Percentiles rank a stretch among this genome's conserved stretches.
phyloP scores from a whole-genome alignment of 2,797 vertebrate species.

The Synaphobranchus kaupii region DNA sequence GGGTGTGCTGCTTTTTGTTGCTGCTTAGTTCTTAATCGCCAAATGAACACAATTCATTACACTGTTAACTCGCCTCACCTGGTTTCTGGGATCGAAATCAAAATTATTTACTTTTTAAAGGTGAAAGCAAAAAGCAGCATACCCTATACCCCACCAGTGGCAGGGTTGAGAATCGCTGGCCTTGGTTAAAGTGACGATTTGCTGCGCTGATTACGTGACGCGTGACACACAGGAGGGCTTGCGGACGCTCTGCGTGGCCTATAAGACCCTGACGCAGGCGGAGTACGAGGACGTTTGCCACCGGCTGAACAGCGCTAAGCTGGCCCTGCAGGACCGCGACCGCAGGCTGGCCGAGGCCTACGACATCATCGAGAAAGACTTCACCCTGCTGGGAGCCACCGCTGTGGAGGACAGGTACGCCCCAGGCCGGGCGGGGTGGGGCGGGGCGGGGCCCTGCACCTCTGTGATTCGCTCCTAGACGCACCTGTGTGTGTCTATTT shows the following conservation, averaged over 20 bases:
- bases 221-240: constrained; percentile 82
- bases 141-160: not conserved
- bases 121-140: not conserved
- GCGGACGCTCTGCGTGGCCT: constrained; percentile 91
- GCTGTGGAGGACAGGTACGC: constrained; percentile 93
- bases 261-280: constrained; percentile 78
- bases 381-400: constrained; percentile 91
- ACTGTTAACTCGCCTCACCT: no score
- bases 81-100: not conserved
- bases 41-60: not conserved
- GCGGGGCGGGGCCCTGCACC: no score
- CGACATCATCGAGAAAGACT: constrained; percentile 86
- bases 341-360: constrained; percentile 88
- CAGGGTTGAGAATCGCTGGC: not conserved
- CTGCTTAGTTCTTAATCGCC: not conserved
- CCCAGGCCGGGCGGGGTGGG: no score
- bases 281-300: constrained; percentile 76
- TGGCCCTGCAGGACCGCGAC: constrained; percentile 91
- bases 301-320: constrained; percentile 79
- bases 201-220: not conserved
- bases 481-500: not conserved
- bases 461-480: not conserved
- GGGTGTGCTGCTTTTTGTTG: not conserved
- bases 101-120: not conserved
- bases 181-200: not conserved